These are phyloP conservation scores for Petrophora chlorosata DNA, from an alignment of 2,888 invertebrate species.

Conservation along the genomic window DNA sequence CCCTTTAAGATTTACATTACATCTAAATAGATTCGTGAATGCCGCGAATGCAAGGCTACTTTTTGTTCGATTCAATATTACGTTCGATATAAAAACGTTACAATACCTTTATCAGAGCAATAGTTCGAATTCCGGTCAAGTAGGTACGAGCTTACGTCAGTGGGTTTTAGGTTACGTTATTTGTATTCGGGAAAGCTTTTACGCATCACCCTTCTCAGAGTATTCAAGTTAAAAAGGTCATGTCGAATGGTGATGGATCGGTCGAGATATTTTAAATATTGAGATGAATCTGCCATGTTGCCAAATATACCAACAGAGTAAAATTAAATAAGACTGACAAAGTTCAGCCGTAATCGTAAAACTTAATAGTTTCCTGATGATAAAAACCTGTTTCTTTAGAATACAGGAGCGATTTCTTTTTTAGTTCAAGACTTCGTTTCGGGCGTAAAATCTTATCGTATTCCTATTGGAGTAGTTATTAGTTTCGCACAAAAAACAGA, in stretches of 20 bases:
- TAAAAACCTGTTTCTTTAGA: no score
- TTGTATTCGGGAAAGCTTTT: slow-evolving; percentile 20
- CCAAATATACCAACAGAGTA: no score
- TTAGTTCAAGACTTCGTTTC: no score
- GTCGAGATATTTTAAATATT: slow-evolving; percentile 19
- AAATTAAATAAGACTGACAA: no score
- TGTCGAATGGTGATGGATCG: slow-evolving; percentile 19
- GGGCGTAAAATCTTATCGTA: no score
- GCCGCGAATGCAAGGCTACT: slow-evolving; percentile 52
- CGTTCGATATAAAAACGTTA: slow-evolving; percentile 28
- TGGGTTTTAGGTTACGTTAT: slow-evolving; percentile 15
- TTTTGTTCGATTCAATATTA: slow-evolving; percentile 41
- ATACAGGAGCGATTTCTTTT: no score
- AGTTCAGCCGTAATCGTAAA: no score
- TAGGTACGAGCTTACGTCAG: slow-evolving; percentile 5
- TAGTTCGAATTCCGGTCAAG: slow-evolving; percentile 20
- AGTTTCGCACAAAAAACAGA: slow-evolving; percentile 20
- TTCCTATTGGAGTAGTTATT: no score
- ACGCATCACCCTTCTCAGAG: slow-evolving; percentile 13
- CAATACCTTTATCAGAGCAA: slow-evolving; percentile 20
- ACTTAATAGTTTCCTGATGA: no score
- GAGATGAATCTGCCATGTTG: slow-evolving; percentile 2
- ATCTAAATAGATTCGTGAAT: slow-evolving; percentile 68
- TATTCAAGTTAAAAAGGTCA: slow-evolving; percentile 17
- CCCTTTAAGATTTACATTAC: slow-evolving; percentile 75